These are phyloP conservation scores for Misgurnus mizolepis DNA, from an alignment of 2,113 vertebrate genomes.

Conservation along the genomic window DNA sequence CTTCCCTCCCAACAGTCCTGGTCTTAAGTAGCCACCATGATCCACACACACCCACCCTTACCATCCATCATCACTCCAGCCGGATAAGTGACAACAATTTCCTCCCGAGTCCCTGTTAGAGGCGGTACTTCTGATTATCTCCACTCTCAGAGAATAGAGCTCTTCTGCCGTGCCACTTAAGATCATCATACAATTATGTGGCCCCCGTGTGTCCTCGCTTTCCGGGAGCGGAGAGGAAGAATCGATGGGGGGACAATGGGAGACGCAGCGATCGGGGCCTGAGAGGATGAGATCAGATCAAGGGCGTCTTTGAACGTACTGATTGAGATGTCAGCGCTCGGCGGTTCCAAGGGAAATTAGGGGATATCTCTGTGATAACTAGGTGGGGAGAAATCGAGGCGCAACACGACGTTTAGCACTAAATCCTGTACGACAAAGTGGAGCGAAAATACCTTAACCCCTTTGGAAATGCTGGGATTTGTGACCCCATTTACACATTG, in stretches of 20 bases:
- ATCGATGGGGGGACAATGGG: conserved; percentile 60
- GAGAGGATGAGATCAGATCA: conserved; percentile 39
- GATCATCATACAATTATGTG: conserved; percentile 68
- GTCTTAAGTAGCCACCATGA: conserved; percentile 60
- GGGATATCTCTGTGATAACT: conserved; percentile 24
- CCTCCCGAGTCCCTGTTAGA: conserved; percentile 53
- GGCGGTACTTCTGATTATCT: conserved; percentile 60
- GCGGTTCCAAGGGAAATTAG: conserved; percentile 31
- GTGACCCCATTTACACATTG: neutral
- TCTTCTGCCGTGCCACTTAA: conserved; percentile 58
- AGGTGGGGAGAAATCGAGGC: neutral
- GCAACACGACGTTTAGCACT: neutral
- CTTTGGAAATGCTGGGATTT: neutral
- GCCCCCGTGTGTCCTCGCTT: conserved; percentile 52
- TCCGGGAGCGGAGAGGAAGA: conserved; percentile 46
- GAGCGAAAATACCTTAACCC: neutral
- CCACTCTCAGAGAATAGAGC: conserved; percentile 43
- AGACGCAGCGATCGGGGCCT: conserved; percentile 43
- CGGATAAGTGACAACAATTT: conserved; percentile 68
- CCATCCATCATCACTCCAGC: conserved; percentile 66
- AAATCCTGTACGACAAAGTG: neutral
- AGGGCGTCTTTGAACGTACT: conserved; percentile 41
- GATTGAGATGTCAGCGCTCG: conserved; percentile 34
- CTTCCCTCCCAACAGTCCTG: conserved; percentile 47
- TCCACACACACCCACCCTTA: conserved; percentile 35